phyloP scores from a whole-genome alignment of 2,888 invertebrate species.

The Heliconius charithonia region DNA sequence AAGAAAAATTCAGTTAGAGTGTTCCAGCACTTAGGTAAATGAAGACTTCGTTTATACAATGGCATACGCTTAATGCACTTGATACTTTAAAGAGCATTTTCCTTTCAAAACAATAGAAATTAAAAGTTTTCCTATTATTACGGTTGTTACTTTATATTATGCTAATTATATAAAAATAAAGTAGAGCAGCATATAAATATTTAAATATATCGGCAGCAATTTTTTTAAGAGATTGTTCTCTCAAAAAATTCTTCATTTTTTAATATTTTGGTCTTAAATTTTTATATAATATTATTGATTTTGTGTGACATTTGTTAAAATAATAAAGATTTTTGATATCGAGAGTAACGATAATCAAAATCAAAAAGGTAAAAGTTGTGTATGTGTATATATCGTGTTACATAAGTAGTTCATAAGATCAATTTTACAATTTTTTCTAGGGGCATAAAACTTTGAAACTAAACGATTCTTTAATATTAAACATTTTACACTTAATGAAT shows the following conservation, averaged over 20 bases:
- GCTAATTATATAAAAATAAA: not conserved
- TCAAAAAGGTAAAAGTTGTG: not conserved
- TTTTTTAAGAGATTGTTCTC: too few relatives aligned
- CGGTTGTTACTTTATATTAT: not conserved
- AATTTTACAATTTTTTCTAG: too few relatives aligned
- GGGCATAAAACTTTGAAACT: too few relatives aligned
- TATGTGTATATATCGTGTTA: too few relatives aligned
- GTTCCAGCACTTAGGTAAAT: conserved; percentile 16
- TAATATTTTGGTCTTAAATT: too few relatives aligned
- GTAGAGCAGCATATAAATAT: too few relatives aligned
- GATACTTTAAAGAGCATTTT: conserved; percentile 18
- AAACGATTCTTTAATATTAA: not conserved
- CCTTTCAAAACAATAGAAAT: conserved; percentile 20
- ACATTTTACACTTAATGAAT: not conserved
- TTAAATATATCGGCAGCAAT: too few relatives aligned
- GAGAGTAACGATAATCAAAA: not conserved
- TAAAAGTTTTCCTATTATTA: not conserved
- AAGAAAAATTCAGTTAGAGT: conserved; percentile 3
- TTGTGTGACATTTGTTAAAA: too few relatives aligned
- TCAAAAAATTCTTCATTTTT: too few relatives aligned
- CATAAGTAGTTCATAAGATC: too few relatives aligned
- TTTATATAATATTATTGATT: too few relatives aligned
- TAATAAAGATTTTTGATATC: too few relatives aligned
- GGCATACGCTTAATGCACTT: conserved; percentile 20
- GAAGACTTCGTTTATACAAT: conserved; percentile 20